Conservation (phyloP, 2,888 invertebrate species). For the Coremacera marginata region DNA sequence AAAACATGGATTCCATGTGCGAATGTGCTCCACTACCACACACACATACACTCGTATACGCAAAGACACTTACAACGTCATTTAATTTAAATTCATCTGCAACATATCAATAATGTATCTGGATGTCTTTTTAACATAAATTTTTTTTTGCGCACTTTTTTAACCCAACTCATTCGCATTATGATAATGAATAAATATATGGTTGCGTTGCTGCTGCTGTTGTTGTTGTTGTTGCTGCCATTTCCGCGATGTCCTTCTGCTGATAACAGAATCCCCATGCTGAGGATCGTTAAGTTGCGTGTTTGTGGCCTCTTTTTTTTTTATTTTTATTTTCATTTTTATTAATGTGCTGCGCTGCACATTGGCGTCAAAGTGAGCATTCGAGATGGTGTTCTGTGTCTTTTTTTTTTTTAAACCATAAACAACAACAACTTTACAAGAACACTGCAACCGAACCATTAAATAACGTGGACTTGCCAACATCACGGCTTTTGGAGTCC, state of each 20-base stretch:
- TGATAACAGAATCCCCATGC: background rate
- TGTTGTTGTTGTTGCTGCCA: conserved; percentile 6
- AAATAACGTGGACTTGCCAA: background rate
- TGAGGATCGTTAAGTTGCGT: background rate
- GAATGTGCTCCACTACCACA: no score
- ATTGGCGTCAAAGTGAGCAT: conserved; percentile 7
- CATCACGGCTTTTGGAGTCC: background rate
- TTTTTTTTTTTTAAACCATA: background rate
- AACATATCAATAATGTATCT: conserved; percentile 17
- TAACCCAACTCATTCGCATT: background rate
- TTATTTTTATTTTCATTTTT: background rate
- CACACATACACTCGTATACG: no score
- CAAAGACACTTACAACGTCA: no score
- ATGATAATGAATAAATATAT: background rate
- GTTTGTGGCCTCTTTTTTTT: background rate
- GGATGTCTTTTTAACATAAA: background rate
- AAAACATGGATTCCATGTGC: no score
- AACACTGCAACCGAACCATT: background rate
- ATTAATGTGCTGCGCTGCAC: conserved; percentile 13
- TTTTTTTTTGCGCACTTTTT: background rate
- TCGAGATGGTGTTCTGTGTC: no score
- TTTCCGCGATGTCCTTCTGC: conserved; percentile 12
- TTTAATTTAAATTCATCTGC: conserved; percentile 15
- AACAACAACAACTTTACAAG: background rate
- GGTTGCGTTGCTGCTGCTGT: background rate